Conservation (phyloP, 2,797 vertebrate species). For the Hafferia zeledoni region DNA sequence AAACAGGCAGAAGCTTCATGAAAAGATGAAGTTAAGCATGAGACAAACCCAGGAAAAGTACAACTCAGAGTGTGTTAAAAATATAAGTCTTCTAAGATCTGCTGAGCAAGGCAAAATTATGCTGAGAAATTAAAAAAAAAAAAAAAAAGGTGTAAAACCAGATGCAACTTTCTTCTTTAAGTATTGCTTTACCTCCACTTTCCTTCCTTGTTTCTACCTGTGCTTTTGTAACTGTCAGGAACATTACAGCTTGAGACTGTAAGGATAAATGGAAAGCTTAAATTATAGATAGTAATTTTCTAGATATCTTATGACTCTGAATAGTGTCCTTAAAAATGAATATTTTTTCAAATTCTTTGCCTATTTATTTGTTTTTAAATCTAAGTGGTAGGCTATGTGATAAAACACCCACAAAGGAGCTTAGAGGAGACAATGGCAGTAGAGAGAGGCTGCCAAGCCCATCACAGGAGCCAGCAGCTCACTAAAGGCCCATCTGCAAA, state of each 20-base stretch:
- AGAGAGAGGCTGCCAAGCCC: not conserved
- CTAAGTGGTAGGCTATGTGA: not conserved
- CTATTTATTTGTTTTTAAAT: not conserved
- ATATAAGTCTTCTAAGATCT: not conserved
- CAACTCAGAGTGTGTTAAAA: not conserved
- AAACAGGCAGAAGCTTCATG: conserved; percentile 45
- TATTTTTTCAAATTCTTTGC: not conserved
- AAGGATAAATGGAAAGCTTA: conserved; percentile 58
- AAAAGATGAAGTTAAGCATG: conserved; percentile 56
- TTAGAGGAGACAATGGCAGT: not conserved
- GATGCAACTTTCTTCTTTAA: conserved; percentile 27
- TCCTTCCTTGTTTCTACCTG: conserved; percentile 22
- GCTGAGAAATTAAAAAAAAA: not conserved
- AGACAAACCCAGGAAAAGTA: conserved; percentile 33
- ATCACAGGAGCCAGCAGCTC: not conserved
- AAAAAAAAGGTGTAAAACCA: not conserved
- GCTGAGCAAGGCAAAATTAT: not conserved
- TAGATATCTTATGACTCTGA: conserved; percentile 42
- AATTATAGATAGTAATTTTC: conserved; percentile 59
- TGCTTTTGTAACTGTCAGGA: conserved; percentile 49
- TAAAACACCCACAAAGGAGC: not conserved
- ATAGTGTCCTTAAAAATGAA: conserved; percentile 7
- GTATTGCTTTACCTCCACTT: conserved; percentile 22
- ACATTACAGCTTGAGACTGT: conserved; percentile 32
- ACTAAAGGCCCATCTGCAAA: not conserved